These are phyloP conservation scores for Tinamus major DNA, from an alignment of 2,797 vertebrate genomes.

Conservation along the genomic window DNA sequence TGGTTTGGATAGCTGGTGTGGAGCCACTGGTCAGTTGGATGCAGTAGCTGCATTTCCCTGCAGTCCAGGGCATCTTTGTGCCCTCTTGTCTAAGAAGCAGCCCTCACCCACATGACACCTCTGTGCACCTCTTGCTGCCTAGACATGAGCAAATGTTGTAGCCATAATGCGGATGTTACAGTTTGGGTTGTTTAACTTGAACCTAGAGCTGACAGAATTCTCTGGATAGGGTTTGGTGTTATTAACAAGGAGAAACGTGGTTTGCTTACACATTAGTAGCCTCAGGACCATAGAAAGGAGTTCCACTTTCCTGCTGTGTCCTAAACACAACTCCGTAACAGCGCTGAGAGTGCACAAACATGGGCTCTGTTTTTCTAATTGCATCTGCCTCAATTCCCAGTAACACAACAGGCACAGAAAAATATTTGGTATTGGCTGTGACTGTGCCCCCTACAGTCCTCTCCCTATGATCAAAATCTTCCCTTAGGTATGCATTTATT, in stretches of 20 bases:
- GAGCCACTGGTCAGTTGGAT: not conserved
- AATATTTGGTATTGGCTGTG: conserved; percentile 13
- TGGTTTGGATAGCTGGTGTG: not conserved
- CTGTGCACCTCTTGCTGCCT: not conserved
- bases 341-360: conserved; percentile 29
- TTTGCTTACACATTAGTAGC: not conserved
- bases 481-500: conserved; percentile 8
- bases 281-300: conserved; percentile 4
- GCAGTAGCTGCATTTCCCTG: not conserved
- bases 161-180: not conserved
- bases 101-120: accelerated
- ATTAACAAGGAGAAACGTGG: not conserved
- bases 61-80: not conserved
- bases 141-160: not conserved
- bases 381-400: conserved; percentile 30
- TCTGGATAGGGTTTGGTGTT: not conserved
- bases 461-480: conserved; percentile 9
- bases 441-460: not conserved
- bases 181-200: not conserved
- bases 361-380: conserved; percentile 30
- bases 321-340: not conserved
- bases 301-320: conserved; percentile 61
- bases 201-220: not conserved
- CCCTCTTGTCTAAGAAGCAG: not conserved
- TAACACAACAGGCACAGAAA: not conserved